Evolutionary conservation across 2,888 invertebrate species (phyloP).

Genomic region (Heliconius sara): DNA sequence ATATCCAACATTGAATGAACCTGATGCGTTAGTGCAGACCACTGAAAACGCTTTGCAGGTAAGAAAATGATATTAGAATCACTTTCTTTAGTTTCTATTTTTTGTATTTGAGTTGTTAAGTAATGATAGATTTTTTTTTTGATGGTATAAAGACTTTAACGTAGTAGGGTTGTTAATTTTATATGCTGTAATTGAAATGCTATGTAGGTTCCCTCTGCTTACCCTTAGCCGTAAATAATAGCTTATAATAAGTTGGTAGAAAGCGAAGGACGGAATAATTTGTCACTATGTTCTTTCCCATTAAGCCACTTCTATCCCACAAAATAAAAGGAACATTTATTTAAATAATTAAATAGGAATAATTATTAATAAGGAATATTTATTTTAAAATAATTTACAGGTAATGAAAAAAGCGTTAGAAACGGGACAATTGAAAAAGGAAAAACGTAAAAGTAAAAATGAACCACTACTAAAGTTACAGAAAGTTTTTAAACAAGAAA

Average conservation of each 20-base stretch:
- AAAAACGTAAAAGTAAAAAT: conserved; percentile 77
- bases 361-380: background rate
- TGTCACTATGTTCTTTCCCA: no score
- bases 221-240: background rate
- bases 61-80: background rate
- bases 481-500: conserved; percentile 58
- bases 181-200: no score
- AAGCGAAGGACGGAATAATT: no score
- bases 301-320: no score
- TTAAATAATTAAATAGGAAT: no score
- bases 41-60: conserved; percentile 73
- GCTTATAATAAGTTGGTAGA: no score
- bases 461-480: conserved; percentile 68
- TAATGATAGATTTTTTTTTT: no score
- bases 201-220: no score
- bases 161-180: no score
- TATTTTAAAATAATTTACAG: conserved; percentile 52
- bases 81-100: no score
- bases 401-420: conserved; percentile 77
- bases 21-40: conserved; percentile 52
- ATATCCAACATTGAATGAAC: conserved; percentile 79
- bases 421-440: conserved; percentile 71
- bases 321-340: background rate
- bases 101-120: no score
- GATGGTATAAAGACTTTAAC: no score